Conservation (phyloP, 2,797 vertebrate species). For the Sebastes nivosus region DNA sequence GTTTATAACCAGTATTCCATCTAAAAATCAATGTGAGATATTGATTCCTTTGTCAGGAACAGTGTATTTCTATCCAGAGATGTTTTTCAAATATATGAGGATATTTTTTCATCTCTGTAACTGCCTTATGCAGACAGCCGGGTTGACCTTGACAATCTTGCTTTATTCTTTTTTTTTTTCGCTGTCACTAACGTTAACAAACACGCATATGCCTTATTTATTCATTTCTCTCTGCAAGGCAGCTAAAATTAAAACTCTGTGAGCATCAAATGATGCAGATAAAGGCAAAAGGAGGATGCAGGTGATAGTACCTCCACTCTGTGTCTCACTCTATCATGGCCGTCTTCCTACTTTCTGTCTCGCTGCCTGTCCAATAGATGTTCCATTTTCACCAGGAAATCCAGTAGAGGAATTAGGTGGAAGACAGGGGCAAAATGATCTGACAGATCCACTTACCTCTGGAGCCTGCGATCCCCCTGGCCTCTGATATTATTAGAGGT, state of each 20-base stretch:
- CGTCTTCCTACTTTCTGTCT: slow-evolving; percentile 14
- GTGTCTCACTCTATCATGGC: slow-evolving; percentile 1
- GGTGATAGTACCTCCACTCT: slow-evolving; percentile 4
- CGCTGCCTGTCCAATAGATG: slow-evolving; percentile 22
- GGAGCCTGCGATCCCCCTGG: slow-evolving; percentile 48
- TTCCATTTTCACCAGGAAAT: slow-evolving; percentile 51
- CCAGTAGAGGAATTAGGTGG: slow-evolving; percentile 49
- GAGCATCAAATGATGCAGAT: slow-evolving; percentile 9
- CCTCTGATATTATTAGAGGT: slow-evolving; percentile 62
- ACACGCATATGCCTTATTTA: slow-evolving; percentile 5
- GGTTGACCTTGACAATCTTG: slow-evolving; percentile 36
- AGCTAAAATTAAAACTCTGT: slow-evolving; percentile 41
- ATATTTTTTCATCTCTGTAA: neutral
- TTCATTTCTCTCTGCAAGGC: neutral
- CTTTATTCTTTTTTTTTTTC: slow-evolving; percentile 17
- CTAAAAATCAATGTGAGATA: neutral
- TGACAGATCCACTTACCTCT: slow-evolving; percentile 75
- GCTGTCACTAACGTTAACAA: slow-evolving; percentile 24
- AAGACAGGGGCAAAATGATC: slow-evolving; percentile 64
- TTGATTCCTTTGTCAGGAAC: slow-evolving; percentile 24
- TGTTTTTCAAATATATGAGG: slow-evolving; percentile 15
- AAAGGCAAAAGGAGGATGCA: slow-evolving; percentile 16
- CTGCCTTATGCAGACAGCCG: neutral
- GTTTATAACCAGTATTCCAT: slow-evolving; percentile 2
- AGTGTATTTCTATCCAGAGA: slow-evolving; percentile 17